A percentile compares a stretch with the other conserved stretches of the same genome.
Conservation (phyloP, 2,888 invertebrate species). For the Himalopsyche anomala region DNA sequence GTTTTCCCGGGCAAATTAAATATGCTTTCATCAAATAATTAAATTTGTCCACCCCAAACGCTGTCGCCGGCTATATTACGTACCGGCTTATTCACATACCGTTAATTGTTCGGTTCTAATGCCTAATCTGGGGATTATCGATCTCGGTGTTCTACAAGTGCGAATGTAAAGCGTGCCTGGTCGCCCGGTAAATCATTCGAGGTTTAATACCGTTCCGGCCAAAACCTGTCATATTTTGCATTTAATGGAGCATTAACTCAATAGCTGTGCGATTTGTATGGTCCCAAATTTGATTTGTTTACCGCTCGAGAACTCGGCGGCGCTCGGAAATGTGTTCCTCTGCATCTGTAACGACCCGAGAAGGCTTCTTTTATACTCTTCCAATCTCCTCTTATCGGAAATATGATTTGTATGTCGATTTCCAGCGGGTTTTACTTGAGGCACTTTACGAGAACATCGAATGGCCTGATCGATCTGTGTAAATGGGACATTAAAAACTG, state of each 20-base stretch:
- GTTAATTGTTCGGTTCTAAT: conserved; percentile 41
- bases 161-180: not conserved
- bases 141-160: conserved; percentile 41
- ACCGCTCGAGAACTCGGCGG: conserved; percentile 44
- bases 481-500: conserved; percentile 19
- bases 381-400: conserved; percentile 21
- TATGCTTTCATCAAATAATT: conserved; percentile 36
- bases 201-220: conserved; percentile 54
- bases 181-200: conserved; percentile 56
- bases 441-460: conserved; percentile 8
- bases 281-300: conserved; percentile 58
- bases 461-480: conserved; percentile 22
- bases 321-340: conserved; percentile 4
- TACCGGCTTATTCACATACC: not conserved
- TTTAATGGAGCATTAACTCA: conserved; percentile 60
- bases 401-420: conserved; percentile 35
- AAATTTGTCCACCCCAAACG: conserved; percentile 32
- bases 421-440: conserved; percentile 4
- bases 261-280: conserved; percentile 53
- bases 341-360: conserved; percentile 36
- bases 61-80: not conserved
- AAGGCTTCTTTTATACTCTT: conserved; percentile 39
- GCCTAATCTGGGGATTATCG: conserved; percentile 51
- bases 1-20: conserved; percentile 8
- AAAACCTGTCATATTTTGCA: conserved; percentile 58